phyloP scores from a whole-genome alignment of 2,888 invertebrate genomes.

The Troilus luridus region DNA sequence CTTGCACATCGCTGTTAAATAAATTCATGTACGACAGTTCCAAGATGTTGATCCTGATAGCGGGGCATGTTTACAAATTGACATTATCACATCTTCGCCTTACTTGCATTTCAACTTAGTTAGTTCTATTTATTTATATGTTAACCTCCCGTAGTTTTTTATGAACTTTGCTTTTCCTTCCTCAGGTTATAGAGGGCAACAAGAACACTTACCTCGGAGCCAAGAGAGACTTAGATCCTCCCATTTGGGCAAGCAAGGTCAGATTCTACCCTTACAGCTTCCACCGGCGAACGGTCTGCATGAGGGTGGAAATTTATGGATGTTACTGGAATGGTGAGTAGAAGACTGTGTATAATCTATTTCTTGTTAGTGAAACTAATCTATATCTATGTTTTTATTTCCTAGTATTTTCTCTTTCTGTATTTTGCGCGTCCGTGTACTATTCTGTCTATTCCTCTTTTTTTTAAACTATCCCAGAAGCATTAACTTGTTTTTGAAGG shows the following conservation, averaged over 20 bases:
- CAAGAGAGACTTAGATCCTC: conserved; percentile 83
- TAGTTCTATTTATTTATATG: neutral
- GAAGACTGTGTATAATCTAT: neutral
- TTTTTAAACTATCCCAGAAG: too few species aligned
- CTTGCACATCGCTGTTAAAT: neutral
- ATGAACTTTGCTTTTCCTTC: neutral
- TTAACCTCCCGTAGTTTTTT: neutral
- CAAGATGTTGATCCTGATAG: neutral
- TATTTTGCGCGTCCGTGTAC: too few species aligned
- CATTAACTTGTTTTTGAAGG: too few species aligned
- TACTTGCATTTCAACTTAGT: neutral
- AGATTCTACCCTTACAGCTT: conserved; percentile 89
- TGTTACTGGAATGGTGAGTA: conserved; percentile 83
- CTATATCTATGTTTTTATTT: neutral
- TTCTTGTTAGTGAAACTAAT: neutral
- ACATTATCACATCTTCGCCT: neutral
- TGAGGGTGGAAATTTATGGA: conserved; percentile 92
- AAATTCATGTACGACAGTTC: neutral
- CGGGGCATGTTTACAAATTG: neutral
- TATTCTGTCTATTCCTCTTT: too few species aligned
- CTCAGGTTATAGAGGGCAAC: conserved; percentile 86
- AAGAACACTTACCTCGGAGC: conserved; percentile 88
- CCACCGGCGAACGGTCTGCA: conserved; percentile 88
- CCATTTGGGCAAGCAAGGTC: conserved; percentile 88
- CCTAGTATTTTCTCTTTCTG: too few species aligned